Evolutionary conservation across 37 sponge, comb jelly and placozoan genomes (phyloP), one percentile per base, ranked within the genome.

Genomic region (Diacarnus erythraeanus): DNA sequence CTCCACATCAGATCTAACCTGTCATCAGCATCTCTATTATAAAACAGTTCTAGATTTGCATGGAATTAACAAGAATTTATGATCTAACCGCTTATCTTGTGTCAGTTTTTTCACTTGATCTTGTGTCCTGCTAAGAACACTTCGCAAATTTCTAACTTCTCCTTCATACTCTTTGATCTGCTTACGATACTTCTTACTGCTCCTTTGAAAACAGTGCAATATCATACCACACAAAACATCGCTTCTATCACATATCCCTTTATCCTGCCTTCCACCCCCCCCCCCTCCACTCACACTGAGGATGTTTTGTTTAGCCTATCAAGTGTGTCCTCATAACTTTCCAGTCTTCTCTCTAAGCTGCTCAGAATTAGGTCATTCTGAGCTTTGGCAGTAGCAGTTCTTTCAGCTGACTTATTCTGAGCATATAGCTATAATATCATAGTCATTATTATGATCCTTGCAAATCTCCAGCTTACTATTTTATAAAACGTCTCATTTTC

Each of bases 401-500:
- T 77, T n/a, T 77, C 77, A 23, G 25, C 22, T 26, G 65, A 34
- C 23, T 35, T 33, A 43, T 18, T 35, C 65, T 77, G 77, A 15
- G 42, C 26, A 12, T 64, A 10, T 29, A 61, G 65, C 77, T 77
- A 65, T 37, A 26, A 77, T 34, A 47, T 6, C 51, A 15, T 47
- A 12, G 51, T 47, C 10, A 47, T 47, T 15, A 47, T 69, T 39
- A 31, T 31, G 38, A 37, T 36, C 18, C 30, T 6, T 30, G 8
- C 64, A 5, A 20, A 63, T 4, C 30, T 30, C 30, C 18, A 18
- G 61, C 85, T 80, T 69, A 89, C 90, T 23, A 89, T 69, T 31
- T 42, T 74, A 12, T 64, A 74, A 69, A 79, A 74, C 17, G 80
- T 77, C n/a, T 85, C 78, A 30, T 86, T 81, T 51, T 90, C 91